phyloP scores from a whole-genome alignment of 2,113 vertebrate genomes.

The Parotia lawesii region DNA sequence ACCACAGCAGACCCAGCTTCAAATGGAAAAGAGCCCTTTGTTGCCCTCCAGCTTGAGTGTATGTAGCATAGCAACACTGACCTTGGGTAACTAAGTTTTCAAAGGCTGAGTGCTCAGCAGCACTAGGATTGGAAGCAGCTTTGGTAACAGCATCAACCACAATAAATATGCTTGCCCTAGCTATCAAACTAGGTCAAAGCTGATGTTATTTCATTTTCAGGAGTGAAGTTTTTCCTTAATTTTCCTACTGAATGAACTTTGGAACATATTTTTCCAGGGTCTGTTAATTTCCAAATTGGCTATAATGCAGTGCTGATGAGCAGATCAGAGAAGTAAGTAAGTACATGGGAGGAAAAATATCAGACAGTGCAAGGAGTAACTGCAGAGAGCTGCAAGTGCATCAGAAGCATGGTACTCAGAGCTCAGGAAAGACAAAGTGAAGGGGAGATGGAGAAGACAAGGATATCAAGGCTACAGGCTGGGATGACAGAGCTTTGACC shows the following conservation, averaged over 20 bases:
- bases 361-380: neutral
- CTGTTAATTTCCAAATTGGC: neutral
- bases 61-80: rapidly evolving
- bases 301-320: neutral
- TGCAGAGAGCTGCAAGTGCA: neutral
- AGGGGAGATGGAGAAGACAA: neutral
- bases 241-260: neutral
- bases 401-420: neutral
- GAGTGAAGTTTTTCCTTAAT: neutral
- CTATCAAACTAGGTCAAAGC: neutral
- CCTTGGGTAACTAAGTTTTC: neutral
- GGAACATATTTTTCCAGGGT: neutral
- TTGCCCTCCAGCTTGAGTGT: neutral
- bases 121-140: neutral
- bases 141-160: neutral
- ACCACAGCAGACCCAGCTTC: neutral
- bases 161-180: neutral
- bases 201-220: neutral
- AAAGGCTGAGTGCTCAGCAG: neutral
- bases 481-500: neutral
- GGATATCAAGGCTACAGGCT: neutral
- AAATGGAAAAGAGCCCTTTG: neutral
- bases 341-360: neutral
- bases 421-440: neutral
- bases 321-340: neutral